Percentiles rank a stretch among this genome's conserved stretches.
These are phyloP conservation scores for Mixornis gularis DNA, from an alignment of 2,113 vertebrate species.

Conservation along the genomic window DNA sequence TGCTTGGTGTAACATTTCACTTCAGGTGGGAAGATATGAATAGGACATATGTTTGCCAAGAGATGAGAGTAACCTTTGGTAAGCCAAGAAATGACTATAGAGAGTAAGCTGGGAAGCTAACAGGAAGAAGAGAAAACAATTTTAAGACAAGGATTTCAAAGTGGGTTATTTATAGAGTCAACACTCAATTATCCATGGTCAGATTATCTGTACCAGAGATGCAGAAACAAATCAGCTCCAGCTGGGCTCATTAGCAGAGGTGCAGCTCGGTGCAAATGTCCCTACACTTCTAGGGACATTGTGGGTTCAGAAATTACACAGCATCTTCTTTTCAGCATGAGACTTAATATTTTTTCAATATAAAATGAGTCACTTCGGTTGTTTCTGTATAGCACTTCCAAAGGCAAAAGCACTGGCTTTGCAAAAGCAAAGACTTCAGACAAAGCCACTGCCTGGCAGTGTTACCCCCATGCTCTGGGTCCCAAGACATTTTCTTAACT, in stretches of 20 bases:
- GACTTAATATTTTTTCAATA: neutral
- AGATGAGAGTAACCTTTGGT: neutral
- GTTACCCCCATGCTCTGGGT: neutral
- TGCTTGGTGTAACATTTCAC: neutral
- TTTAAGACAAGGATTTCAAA: conserved; percentile 30
- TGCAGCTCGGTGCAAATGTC: neutral
- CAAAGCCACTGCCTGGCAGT: neutral
- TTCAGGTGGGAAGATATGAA: neutral
- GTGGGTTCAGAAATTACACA: neutral
- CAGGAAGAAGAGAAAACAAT: conserved; percentile 13
- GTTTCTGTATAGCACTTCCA: neutral
- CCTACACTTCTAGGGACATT: neutral
- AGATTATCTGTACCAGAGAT: conserved; percentile 55
- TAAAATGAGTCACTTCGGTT: neutral
- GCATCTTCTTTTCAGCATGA: neutral
- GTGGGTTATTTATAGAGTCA: conserved; percentile 49
- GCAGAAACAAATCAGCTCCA: conserved; percentile 30
- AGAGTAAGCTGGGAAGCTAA: neutral
- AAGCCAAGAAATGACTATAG: conserved; percentile 10
- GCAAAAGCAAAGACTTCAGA: neutral
- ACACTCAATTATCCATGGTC: conserved; percentile 32
- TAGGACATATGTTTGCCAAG: neutral
- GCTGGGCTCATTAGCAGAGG: neutral
- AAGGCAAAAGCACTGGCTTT: neutral
- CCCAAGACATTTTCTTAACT: neutral